phyloP scores from a whole-genome alignment of 2,113 vertebrate genomes.

The Speoplatyrhinus poulsoni region DNA sequence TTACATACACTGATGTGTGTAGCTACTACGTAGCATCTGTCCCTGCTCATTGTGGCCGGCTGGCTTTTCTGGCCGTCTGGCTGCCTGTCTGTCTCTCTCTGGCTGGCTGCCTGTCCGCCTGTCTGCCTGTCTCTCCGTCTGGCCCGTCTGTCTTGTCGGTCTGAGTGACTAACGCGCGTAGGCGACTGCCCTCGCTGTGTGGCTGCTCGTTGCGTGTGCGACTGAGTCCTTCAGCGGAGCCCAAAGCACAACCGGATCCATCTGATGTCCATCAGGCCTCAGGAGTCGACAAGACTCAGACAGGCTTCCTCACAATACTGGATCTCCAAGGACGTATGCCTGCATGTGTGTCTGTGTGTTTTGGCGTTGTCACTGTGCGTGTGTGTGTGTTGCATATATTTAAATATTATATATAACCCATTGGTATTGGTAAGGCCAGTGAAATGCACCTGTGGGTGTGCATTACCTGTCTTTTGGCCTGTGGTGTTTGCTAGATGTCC shows the following conservation, averaged over 20 bases:
- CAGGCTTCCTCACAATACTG: slow-evolving; percentile 32
- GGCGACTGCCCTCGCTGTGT: slow-evolving; percentile 47
- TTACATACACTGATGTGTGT: slow-evolving; percentile 40
- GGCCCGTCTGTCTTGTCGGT: slow-evolving; percentile 14
- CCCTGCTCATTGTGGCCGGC: slow-evolving; percentile 28
- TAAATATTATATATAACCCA: neutral
- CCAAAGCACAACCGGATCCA: slow-evolving; percentile 51
- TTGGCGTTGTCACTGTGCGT: slow-evolving; percentile 6
- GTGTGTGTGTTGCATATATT: neutral
- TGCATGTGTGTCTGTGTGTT: slow-evolving; percentile 8
- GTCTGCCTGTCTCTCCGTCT: slow-evolving; percentile 20
- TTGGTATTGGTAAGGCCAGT: neutral
- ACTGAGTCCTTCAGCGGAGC: slow-evolving; percentile 41
- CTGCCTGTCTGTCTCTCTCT: slow-evolving; percentile 20
- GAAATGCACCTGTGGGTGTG: neutral
- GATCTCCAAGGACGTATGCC: slow-evolving; percentile 27
- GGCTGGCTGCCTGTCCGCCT: slow-evolving; percentile 22
- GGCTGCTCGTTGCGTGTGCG: slow-evolving; percentile 34
- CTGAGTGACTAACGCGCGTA: slow-evolving; percentile 27
- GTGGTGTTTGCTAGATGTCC: neutral
- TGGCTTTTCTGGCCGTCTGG: slow-evolving; percentile 27
- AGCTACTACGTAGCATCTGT: slow-evolving; percentile 35
- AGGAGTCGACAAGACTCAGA: slow-evolving; percentile 36
- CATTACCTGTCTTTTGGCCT: neutral
- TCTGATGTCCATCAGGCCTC: slow-evolving; percentile 49